Base-by-base conservation (phyloP, 2,797 vertebrate species). In the Dromococcyx pavoninus region DNA sequence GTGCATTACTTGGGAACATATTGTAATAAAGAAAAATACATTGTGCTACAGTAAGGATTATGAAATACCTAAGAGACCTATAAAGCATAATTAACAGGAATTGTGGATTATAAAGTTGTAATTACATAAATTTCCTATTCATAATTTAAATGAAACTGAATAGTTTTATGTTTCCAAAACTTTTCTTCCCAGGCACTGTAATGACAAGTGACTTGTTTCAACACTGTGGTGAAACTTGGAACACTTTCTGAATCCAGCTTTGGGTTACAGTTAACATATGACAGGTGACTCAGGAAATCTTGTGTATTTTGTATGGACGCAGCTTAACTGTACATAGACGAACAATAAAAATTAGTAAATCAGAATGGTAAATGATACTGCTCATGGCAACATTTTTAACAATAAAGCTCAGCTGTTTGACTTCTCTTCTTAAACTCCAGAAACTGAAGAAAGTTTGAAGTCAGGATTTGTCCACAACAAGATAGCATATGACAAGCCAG, bases 81-180 rank as follows among this genome's bases (percentile, higher is more conserved):
- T 72, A 60, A 91, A 90, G 39, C 67, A 92, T 80, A 93, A 92
- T 88, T 82, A 95, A 88, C 23, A 89, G 44, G 33, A 35, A 74
- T 46, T 56, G 54, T 35, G 27, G 44, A 94, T 94, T 97, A 76
- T 90, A 91, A 96, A 94, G 28, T 44, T 83, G 43, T 89, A 78
- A 89, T 61, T 46, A 35, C 33, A 79, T 65, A 71, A 91, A 87
- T 41, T 73, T 92, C 17, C 57, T 78, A 61, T 76, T 90, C 65
- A 56, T 90, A 75, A 88, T 74, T 94, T 88, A 96, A 88, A 88
- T 64, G 27, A 67, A 92, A 72, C 41, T 17, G 64, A 92, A 25
- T 9, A 75, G 19, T 44, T 91, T 9, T n/a, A 71, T 9, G 5
- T 72, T 71, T 76, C 65, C 37, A 39, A 76, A 48, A 67, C 23